A percentile compares a stretch with the other conserved stretches of the same genome.
phyloP scores from a whole-genome alignment of 2,113 vertebrate species.

The Coptodon rendalli region DNA sequence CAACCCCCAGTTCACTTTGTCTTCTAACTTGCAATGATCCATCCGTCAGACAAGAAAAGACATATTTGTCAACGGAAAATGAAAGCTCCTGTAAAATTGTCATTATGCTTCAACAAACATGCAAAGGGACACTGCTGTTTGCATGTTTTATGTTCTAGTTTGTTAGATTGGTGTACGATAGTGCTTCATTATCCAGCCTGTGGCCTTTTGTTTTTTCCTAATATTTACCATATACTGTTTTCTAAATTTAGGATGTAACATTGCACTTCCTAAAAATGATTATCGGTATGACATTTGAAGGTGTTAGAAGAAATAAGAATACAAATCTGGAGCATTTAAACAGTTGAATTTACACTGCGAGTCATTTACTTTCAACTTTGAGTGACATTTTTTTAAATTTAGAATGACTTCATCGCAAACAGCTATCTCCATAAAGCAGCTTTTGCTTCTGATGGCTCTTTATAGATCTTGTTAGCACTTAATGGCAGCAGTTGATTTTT shows the following conservation, averaged over 20 bases:
- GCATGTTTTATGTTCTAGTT: neutral
- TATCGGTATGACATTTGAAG: neutral
- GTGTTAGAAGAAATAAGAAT: neutral
- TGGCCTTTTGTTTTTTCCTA: neutral
- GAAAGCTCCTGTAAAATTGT: slow-evolving; percentile 29
- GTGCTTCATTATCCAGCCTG: neutral
- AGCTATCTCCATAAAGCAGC: neutral
- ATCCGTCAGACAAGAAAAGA: slow-evolving; percentile 49
- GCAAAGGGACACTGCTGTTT: neutral
- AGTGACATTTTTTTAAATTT: neutral
- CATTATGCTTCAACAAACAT: neutral
- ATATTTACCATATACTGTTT: neutral
- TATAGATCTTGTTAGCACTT: neutral
- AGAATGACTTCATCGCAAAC: neutral
- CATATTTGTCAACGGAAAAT: slow-evolving; percentile 58
- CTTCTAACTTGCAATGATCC: slow-evolving; percentile 30
- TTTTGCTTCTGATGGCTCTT: neutral
- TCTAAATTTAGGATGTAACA: neutral
- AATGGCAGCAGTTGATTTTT: neutral
- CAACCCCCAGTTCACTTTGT: slow-evolving; percentile 50
- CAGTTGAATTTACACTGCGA: neutral
- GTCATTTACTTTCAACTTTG: neutral
- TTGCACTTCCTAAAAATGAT: neutral
- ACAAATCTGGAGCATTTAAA: neutral
- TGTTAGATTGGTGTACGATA: neutral